Percentiles rank a stretch among this genome's conserved stretches.
phyloP scores from a whole-genome alignment of 2,797 vertebrate species.

The Phrynocephalus forsythii region DNA sequence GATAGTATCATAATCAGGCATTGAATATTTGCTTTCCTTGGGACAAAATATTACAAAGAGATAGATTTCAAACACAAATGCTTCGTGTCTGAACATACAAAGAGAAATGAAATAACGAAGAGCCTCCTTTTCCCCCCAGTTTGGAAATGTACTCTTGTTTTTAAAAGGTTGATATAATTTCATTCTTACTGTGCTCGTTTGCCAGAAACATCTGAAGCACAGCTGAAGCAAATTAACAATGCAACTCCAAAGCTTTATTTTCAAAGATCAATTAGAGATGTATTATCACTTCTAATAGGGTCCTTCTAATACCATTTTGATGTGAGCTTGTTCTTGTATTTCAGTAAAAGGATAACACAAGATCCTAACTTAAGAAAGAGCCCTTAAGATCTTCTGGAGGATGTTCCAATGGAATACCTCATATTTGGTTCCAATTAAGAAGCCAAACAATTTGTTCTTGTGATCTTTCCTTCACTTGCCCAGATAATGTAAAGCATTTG shows the following conservation, averaged over 20 bases:
- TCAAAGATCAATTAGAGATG: constrained; percentile 66
- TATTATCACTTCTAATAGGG: constrained; percentile 57
- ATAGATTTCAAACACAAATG: constrained; percentile 55
- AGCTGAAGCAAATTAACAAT: constrained; percentile 82
- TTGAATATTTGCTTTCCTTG: constrained; percentile 63
- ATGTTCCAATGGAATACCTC: constrained; percentile 75
- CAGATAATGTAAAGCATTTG: constrained; percentile 54
- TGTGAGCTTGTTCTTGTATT: constrained; percentile 69
- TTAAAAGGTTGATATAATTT: constrained; percentile 67
- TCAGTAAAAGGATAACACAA: constrained; percentile 71
- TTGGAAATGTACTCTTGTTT: constrained; percentile 61
- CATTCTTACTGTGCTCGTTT: constrained; percentile 81
- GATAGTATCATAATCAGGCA: constrained; percentile 39
- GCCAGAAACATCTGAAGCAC: constrained; percentile 84
- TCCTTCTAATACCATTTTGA: constrained; percentile 64
- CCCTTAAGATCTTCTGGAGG: constrained; percentile 71
- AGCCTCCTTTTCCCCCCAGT: constrained; percentile 38
- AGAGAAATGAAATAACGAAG: constrained; percentile 35
- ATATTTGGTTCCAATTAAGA: constrained; percentile 75
- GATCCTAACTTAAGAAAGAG: constrained; percentile 69
- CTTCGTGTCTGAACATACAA: constrained; percentile 55
- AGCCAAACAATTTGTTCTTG: constrained; percentile 72
- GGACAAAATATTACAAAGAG: constrained; percentile 44
- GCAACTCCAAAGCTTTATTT: constrained; percentile 75
- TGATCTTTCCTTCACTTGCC: constrained; percentile 66